Base-by-base conservation (phyloP, 2,113 vertebrate genomes). In the Caranx ignobilis region DNA sequence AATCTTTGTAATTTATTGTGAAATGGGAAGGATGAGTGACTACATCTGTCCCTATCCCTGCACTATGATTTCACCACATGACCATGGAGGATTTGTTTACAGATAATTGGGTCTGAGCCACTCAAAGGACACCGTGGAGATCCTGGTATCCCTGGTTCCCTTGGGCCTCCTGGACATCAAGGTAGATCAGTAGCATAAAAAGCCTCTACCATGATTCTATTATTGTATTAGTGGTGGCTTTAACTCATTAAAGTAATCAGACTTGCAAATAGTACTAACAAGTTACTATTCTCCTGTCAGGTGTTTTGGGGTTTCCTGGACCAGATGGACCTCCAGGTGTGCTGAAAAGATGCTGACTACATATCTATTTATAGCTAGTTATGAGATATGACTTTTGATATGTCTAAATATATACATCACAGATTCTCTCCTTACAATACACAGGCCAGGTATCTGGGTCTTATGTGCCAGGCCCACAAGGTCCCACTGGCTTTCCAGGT, bases 401-500 rank as follows among this genome's bases (percentile, higher is more conserved):
- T 57, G 0, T 18, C 4, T 45, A 4, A 31, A 39, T 39, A 56
- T 61, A 32, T 13, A 64, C 0, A 2, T 75, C 37, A 65, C 19
- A 41, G 2, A 39, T 2, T 70, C 21, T 69, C 21, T 63, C 35
- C 64, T 64, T 55, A 31, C 26, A 34, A 47, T 48, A 21, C 21
- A 74, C 69, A 92, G 87, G 85, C 2, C 12, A n/a, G 52, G 31
- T 18, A 26, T 55, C 59, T 62, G 80, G 71, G 62, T 59, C 10
- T 81, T 12, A 56, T 61, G 3, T 50, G 16, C 31, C 88, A 39
- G 96, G 96, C 43, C 90, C 88, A 65, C 88, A 59, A 75, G 97
- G 97, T n/a, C 88, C 85, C 8, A 92, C 85, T 80, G 97, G 97
- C 15, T 89, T 94, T 87, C 93, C 92, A 71, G 97, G 97, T 35